These are phyloP conservation scores for Loris lydekkerianus DNA, from an alignment of 2,797 vertebrate genomes.

Conservation along the genomic window DNA sequence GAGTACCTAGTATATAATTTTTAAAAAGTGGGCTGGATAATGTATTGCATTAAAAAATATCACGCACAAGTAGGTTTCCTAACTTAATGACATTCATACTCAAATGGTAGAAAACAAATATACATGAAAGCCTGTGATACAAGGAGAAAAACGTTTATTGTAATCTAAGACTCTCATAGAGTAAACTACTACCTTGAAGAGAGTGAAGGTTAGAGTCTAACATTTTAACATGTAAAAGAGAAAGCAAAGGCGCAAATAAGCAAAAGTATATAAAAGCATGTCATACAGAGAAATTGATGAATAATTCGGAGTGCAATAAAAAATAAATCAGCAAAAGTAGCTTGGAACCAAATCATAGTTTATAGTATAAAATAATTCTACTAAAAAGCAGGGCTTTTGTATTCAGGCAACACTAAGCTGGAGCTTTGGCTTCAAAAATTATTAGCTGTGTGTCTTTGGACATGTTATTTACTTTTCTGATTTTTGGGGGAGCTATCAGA, in stretches of 20 bases:
- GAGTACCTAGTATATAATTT: background rate
- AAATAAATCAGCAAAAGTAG: background rate
- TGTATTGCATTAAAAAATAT: background rate
- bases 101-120: background rate
- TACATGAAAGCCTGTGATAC: rapidly evolving
- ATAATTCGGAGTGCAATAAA: background rate
- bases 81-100: background rate
- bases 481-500: background rate
- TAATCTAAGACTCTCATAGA: background rate
- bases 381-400: background rate
- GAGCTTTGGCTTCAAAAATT: background rate
- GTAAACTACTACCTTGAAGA: background rate
- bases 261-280: background rate
- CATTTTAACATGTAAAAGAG: background rate
- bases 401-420: background rate
- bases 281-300: background rate
- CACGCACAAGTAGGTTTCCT: background rate
- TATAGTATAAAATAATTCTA: background rate
- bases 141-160: background rate
- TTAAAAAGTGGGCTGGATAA: background rate
- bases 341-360: background rate
- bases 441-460: background rate
- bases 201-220: background rate
- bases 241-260: background rate
- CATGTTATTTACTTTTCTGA: background rate